phyloP scores from a whole-genome alignment of 2,797 vertebrate species.

The Intellagama lesueurii region DNA sequence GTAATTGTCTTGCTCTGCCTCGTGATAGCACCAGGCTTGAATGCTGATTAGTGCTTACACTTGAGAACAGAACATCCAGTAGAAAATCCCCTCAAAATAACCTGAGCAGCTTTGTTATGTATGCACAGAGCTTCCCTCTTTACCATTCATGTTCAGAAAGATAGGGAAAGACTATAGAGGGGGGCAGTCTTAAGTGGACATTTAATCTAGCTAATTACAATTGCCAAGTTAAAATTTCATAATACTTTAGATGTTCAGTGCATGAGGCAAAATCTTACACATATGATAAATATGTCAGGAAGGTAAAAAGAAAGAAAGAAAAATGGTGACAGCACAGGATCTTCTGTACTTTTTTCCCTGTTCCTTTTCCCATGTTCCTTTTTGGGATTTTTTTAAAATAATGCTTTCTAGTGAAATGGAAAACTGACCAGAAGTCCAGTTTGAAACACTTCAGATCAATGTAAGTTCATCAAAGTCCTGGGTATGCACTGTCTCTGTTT shows the following conservation, averaged over 20 bases:
- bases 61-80: not conserved
- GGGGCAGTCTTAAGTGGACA: constrained; percentile 1
- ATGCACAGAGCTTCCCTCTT: not conserved
- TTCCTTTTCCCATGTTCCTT: not conserved
- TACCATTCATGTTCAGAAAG: not conserved
- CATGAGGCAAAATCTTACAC: not conserved
- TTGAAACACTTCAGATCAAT: not conserved
- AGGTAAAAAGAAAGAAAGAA: not conserved
- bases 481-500: too few species aligned
- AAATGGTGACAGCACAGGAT: too few species aligned
- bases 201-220: not conserved
- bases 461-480: too few species aligned
- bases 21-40: not conserved
- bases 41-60: not conserved
- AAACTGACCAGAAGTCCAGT: not conserved
- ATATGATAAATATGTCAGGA: not conserved
- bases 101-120: constrained; percentile 1
- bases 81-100: not conserved
- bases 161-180: not conserved
- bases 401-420: not conserved
- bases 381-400: not conserved
- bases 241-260: not conserved
- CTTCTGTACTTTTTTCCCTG: not conserved
- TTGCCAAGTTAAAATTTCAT: not conserved
- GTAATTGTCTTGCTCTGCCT: not conserved